phyloP scores from a whole-genome alignment of 2,888 invertebrate species.

The Eupithecia vulgata region DNA sequence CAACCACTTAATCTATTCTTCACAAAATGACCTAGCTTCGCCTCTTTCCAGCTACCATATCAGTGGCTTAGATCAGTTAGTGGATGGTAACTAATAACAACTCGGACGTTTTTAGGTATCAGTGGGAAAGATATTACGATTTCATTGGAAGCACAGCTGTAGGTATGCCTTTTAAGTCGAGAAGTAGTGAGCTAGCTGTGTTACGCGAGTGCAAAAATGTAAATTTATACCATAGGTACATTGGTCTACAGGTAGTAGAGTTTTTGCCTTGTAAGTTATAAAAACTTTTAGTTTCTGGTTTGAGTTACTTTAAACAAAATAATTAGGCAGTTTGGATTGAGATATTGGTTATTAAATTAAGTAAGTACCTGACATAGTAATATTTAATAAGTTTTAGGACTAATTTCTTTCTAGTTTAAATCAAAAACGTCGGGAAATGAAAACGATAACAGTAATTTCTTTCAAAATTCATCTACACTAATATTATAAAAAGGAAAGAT shows the following conservation, averaged over 20 bases:
- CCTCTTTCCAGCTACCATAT: conserved; percentile 35
- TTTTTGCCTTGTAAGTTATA: background rate
- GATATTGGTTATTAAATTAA: background rate
- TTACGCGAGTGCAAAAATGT: background rate
- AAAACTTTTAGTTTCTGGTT: background rate
- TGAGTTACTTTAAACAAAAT: background rate
- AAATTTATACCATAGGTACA: background rate
- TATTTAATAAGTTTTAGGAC: too few species aligned
- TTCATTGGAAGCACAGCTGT: conserved; percentile 43
- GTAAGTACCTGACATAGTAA: too few species aligned
- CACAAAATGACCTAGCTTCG: conserved; percentile 18
- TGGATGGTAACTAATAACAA: conserved; percentile 66
- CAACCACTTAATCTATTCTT: too few species aligned
- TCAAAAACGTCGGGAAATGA: too few species aligned
- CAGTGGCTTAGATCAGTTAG: conserved; percentile 59
- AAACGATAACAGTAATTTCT: too few species aligned
- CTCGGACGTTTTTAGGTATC: conserved; percentile 67
- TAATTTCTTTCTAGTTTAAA: background rate
- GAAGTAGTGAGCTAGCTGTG: conserved; percentile 27
- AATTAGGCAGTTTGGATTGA: background rate
- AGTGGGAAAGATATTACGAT: conserved; percentile 54
- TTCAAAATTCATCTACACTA: too few species aligned
- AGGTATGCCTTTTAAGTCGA: conserved; percentile 39
- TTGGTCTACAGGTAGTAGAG: background rate
- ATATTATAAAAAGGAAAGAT: too few species aligned